These are phyloP conservation scores for Julus scandinavius DNA, from an alignment of 2,888 invertebrate genomes.

Conservation along the genomic window DNA sequence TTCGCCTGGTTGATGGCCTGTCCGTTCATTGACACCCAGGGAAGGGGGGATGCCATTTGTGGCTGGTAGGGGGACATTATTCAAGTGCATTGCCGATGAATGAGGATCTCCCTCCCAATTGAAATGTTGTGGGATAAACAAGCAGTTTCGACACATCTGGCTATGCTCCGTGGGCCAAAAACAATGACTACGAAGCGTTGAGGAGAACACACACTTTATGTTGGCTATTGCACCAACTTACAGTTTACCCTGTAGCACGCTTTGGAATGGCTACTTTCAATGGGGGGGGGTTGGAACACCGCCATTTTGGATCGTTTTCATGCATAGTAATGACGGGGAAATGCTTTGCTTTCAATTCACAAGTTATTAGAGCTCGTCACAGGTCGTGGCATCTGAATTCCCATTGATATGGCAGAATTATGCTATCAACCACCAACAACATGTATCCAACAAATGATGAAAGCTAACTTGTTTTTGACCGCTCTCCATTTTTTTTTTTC, in stretches of 20 bases:
- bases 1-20: slow-evolving; percentile 34
- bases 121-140: neutral
- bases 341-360: neutral
- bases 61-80: slow-evolving; percentile 18
- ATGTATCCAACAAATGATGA: neutral
- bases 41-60: slow-evolving; percentile 33
- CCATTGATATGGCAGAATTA: neutral
- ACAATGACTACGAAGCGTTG: neutral
- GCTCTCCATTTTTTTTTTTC: neutral
- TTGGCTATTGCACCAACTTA: neutral
- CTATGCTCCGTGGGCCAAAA: neutral
- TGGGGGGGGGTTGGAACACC: neutral
- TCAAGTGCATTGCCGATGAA: slow-evolving; percentile 39
- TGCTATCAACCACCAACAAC: slow-evolving; percentile 19
- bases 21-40: slow-evolving; percentile 42
- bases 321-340: neutral
- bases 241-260: neutral
- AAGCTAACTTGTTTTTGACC: slow-evolving; percentile 20
- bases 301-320: neutral
- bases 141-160: slow-evolving; percentile 33
- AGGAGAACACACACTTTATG: neutral
- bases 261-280: neutral
- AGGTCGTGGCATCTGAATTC: neutral
- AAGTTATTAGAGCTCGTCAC: slow-evolving; percentile 20
- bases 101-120: slow-evolving; percentile 10